Percentiles rank a stretch among this genome's conserved stretches.
These are phyloP conservation scores for Chironomus tentans DNA, from an alignment of 2,888 invertebrate genomes.

Conservation along the genomic window DNA sequence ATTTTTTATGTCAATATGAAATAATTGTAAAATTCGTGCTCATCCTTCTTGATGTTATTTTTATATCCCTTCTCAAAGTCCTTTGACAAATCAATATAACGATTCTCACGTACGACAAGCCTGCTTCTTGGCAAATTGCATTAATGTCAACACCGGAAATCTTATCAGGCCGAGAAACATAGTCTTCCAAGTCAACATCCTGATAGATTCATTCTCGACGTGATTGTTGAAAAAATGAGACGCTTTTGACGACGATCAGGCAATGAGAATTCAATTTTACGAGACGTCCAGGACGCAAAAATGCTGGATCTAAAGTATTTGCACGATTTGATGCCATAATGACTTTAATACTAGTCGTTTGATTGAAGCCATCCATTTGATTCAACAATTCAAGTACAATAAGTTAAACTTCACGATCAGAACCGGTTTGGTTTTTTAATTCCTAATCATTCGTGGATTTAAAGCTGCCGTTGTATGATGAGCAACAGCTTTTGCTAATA, in stretches of 20 bases:
- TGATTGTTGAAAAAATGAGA: slow-evolving; percentile 95
- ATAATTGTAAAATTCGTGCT: slow-evolving; percentile 94
- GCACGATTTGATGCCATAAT: slow-evolving; percentile 97
- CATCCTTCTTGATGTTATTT: slow-evolving; percentile 98
- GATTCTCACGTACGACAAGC: slow-evolving; percentile 98
- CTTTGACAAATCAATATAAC: slow-evolving; percentile 96
- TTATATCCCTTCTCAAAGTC: slow-evolving; percentile 99
- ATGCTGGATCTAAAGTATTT: slow-evolving; percentile 93
- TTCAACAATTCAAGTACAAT: slow-evolving; percentile 93
- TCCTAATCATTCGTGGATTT: slow-evolving; percentile 98
- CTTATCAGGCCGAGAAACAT: slow-evolving; percentile 95
- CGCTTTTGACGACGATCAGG: slow-evolving; percentile 90
- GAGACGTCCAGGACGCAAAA: slow-evolving; percentile 63
- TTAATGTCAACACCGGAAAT: slow-evolving; percentile 99
- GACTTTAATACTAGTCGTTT: slow-evolving; percentile 98
- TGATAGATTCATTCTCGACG: slow-evolving; percentile 91
- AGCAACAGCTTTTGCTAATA: slow-evolving; percentile 98
- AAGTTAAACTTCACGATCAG: slow-evolving; percentile 96
- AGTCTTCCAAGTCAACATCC: slow-evolving; percentile 98
- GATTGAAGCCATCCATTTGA: slow-evolving; percentile 99
- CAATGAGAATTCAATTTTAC: slow-evolving; percentile 97
- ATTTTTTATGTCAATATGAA: neutral
- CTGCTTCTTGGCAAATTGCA: slow-evolving; percentile 99
- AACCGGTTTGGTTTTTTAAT: slow-evolving; percentile 99
- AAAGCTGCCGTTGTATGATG: slow-evolving; percentile 99